Evolutionary conservation across 2,888 invertebrate species (phyloP), one percentile per base, ranked within the genome.

Genomic region (Hirtodrosophila histrioides): DNA sequence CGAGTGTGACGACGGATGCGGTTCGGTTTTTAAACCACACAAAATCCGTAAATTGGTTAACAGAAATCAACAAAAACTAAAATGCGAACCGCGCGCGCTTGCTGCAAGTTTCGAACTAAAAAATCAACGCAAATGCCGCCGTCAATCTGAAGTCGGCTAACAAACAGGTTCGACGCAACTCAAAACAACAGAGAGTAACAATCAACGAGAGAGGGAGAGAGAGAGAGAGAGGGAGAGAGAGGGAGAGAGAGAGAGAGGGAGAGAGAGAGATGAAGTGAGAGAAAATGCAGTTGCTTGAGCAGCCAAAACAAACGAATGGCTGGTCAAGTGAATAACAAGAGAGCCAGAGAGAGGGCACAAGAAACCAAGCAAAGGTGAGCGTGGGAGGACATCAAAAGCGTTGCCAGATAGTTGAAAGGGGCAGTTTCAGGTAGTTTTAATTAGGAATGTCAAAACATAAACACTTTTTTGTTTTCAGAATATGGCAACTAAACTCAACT

Each of bases 81-180:
- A 51, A 31, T 45, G 51, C 65, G 77, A 78, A 83, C 87, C 78
- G 80, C 71, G 65, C 84, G 69, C 80, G 73, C 69, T 86, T 80
- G 74, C 64, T 75, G 78, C 69, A 23, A 63, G 51, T 62, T 72
- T 70, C 73, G 44, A 72, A 88, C 88, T 87, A 69, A 85, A 85
- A 79, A 65, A 68, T 69, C 64, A 69, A 67, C 80, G 69, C 68
- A 64, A 70, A 69, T 69, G 48, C 58, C 46, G 48, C 60, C 23
- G 53, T 44, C 66, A 55, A 62, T 64, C 65, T 45, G 51, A 70
- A 81, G 56, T 41, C 73, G 72, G 62, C 75, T 69, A 69, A 66
- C 83, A 84, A 86, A 79, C 86, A 69, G 88, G 82, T 85, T 83
- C 82, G 78, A 83, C 60, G 72, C 82, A 67, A 71, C 69, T 46